Percentiles rank a stretch among this genome's conserved stretches.
phyloP scores from a whole-genome alignment of 2,113 vertebrate genomes.

The Chlamydotis undulata region DNA sequence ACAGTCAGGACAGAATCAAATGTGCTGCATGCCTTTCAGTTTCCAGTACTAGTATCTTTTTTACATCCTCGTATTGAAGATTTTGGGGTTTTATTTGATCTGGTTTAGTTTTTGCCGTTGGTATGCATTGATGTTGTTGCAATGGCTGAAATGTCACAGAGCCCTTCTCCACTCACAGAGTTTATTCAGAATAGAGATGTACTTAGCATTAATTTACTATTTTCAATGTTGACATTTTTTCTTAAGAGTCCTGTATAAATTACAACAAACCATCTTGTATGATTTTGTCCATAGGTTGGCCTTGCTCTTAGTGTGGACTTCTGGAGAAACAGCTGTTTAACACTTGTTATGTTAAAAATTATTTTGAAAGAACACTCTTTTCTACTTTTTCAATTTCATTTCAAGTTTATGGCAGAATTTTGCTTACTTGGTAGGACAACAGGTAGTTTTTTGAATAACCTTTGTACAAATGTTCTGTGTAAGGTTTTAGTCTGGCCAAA shows the following conservation, averaged over 20 bases:
- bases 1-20: neutral
- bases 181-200: neutral
- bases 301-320: neutral
- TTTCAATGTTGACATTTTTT: neutral
- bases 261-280: neutral
- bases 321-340: neutral
- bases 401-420: neutral
- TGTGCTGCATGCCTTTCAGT: neutral
- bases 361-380: neutral
- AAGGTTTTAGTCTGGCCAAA: neutral
- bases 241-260: neutral
- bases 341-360: neutral
- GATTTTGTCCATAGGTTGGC: neutral
- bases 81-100: neutral
- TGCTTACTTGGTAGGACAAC: neutral
- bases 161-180: neutral
- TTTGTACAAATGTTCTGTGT: neutral
- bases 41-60: neutral
- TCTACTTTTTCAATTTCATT: neutral
- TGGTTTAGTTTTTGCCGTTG: neutral
- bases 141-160: neutral
- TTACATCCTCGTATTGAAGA: neutral
- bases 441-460: neutral
- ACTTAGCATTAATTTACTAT: neutral
- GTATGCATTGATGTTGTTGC: neutral